Evolutionary conservation across 2,113 vertebrate genomes (phyloP).

Genomic region (Hydrochoerus hydrochaeris): DNA sequence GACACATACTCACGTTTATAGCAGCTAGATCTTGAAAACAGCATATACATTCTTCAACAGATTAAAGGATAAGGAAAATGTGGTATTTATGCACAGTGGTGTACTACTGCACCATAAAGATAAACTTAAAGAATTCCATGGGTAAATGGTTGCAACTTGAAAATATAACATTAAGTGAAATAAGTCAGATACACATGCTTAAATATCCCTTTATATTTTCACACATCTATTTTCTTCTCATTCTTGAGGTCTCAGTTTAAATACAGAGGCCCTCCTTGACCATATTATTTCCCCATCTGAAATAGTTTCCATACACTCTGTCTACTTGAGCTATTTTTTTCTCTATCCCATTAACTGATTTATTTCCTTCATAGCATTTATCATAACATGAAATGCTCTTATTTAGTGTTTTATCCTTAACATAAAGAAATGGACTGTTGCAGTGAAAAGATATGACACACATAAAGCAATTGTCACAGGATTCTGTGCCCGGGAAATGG

Average conservation of each 20-base stretch:
- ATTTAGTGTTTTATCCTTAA: neutral
- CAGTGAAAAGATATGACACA: neutral
- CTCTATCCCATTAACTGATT: neutral
- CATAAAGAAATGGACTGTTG: neutral
- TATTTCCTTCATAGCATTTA: slow-evolving; percentile 21
- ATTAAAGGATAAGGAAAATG: neutral
- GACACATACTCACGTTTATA: neutral
- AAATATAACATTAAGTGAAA: neutral
- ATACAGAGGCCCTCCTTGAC: neutral
- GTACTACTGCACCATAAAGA: neutral
- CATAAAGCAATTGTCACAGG: neutral
- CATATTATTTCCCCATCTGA: neutral
- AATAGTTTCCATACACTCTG: neutral
- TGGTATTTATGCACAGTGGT: neutral
- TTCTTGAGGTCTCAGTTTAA: neutral
- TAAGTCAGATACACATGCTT: neutral
- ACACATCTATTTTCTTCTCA: neutral
- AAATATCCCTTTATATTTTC: neutral
- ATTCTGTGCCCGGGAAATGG: neutral
- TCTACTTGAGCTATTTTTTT: neutral
- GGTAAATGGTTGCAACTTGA: neutral
- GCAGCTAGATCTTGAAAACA: neutral
- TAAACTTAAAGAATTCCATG: neutral
- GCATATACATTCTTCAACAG: neutral
- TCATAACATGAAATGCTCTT: slow-evolving; percentile 5